Evolutionary conservation across 1,140 invertebrate species (phyloP).

Genomic region (Aricia agestis): DNA sequence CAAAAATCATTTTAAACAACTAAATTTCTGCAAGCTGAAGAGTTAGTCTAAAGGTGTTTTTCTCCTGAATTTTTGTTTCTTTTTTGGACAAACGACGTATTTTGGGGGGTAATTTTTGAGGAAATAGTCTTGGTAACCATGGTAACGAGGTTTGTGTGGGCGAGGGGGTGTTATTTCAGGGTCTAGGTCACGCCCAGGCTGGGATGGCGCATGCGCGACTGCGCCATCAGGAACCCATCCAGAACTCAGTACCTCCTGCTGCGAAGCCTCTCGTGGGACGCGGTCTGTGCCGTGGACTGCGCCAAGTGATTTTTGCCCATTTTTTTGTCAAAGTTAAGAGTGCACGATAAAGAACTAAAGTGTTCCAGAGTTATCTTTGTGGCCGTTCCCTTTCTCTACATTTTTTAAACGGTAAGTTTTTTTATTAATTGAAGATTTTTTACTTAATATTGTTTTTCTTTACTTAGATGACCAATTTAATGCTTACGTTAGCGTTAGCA

Average conservation of each 20-base stretch:
- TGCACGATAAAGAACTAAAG: no score
- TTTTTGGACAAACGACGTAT: background rate
- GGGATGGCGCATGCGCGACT: slow-evolving; percentile 53
- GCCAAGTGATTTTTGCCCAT: slow-evolving; percentile 19
- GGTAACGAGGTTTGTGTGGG: slow-evolving; percentile 56
- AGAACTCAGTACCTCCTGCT: slow-evolving; percentile 48
- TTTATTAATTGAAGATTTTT: no score
- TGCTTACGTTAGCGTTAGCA: no score
- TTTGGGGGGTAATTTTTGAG: slow-evolving; percentile 9
- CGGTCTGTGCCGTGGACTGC: slow-evolving; percentile 11
- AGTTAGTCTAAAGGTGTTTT: background rate
- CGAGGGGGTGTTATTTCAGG: slow-evolving; percentile 68
- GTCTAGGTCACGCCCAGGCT: slow-evolving; percentile 75
- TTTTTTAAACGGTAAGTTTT: no score
- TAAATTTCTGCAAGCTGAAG: background rate
- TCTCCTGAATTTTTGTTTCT: background rate
- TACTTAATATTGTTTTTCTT: no score
- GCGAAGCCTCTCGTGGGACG: slow-evolving; percentile 28
- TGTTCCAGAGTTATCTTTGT: no score
- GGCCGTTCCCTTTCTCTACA: no score
- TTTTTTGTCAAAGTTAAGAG: no score
- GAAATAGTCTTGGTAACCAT: slow-evolving; percentile 53
- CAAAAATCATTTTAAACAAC: background rate
- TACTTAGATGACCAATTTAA: no score
- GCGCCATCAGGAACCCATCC: slow-evolving; percentile 37